A percentile compares a stretch with the other conserved stretches of the same genome.
Conservation (phyloP, 2,797 vertebrate species). For the Crenuchus spilurus region DNA sequence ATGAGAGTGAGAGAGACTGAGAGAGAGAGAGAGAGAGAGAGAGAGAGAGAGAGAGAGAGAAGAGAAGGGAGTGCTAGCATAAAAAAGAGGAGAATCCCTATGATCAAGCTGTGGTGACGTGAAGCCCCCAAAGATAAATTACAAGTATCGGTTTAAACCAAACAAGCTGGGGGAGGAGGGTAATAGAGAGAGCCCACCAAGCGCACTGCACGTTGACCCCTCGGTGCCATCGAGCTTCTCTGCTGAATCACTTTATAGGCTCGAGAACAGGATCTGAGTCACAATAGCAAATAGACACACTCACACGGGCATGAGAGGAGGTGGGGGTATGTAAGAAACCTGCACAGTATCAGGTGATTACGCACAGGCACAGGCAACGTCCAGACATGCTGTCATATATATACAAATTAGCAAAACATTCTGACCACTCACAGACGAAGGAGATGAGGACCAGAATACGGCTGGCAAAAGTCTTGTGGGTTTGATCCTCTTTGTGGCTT, state of each 20-base stretch:
- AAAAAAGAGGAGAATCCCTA: conserved; percentile 28
- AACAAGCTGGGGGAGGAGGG: conserved; percentile 52
- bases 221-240: conserved; percentile 1
- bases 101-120: conserved; percentile 51
- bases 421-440: too few species aligned
- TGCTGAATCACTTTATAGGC: conserved; percentile 42
- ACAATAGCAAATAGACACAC: conserved; percentile 33
- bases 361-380: too few species aligned
- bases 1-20: conserved; percentile 43
- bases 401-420: too few species aligned
- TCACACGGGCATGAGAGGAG: not conserved
- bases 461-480: too few species aligned
- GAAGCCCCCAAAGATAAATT: conserved; percentile 64
- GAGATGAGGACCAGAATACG: too few species aligned
- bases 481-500: too few species aligned
- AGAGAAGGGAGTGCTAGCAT: conserved; percentile 17
- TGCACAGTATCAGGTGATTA: too few species aligned
- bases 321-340: not conserved
- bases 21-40: conserved; percentile 28
- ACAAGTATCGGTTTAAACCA: conserved; percentile 72
- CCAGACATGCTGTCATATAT: too few species aligned
- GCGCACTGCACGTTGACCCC: not conserved
- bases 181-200: conserved; percentile 10
- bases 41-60: conserved; percentile 29
- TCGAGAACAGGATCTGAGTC: conserved; percentile 45